Conservation (phyloP, 1,140 invertebrate species). For the Luehdorfia chinensis region DNA sequence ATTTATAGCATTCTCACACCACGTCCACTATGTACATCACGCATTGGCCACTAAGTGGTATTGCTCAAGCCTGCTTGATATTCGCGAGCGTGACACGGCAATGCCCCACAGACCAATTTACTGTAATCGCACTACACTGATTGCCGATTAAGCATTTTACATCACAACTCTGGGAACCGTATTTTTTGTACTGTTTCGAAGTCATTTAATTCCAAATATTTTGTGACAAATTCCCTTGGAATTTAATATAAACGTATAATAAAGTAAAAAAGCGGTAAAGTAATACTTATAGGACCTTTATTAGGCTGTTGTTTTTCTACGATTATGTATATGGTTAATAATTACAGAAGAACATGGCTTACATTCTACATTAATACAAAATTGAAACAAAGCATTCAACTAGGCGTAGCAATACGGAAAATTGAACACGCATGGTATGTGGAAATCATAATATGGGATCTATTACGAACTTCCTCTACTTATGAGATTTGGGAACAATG, state of each 20-base stretch:
- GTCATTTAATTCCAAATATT: too few relatives aligned
- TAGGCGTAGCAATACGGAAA: slow-evolving; percentile 19
- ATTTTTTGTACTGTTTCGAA: slow-evolving; percentile 3
- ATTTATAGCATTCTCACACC: slow-evolving; percentile 7
- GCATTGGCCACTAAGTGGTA: slow-evolving; percentile 46
- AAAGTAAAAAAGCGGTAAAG: too few relatives aligned
- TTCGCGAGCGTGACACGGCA: slow-evolving; percentile 62
- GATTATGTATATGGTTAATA: too few relatives aligned
- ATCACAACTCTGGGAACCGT: slow-evolving; percentile 61
- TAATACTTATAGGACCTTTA: too few relatives aligned
- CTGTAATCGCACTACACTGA: slow-evolving; percentile 51
- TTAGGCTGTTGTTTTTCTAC: too few relatives aligned
- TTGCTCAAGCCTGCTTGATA: slow-evolving; percentile 54
- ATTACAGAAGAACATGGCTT: too few relatives aligned
- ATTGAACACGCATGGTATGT: slow-evolving; percentile 19
- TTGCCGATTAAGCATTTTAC: slow-evolving; percentile 61
- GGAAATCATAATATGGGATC: slow-evolving; percentile 17
- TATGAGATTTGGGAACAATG: slow-evolving; percentile 17
- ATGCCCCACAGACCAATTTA: slow-evolving; percentile 51
- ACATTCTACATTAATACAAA: neutral
- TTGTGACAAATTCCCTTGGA: too few relatives aligned
- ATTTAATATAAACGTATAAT: too few relatives aligned
- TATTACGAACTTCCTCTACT: neutral
- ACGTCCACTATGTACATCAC: slow-evolving; percentile 34
- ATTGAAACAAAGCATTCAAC: slow-evolving; percentile 20